Evolutionary conservation across 1,140 invertebrate species (phyloP).

Genomic region (Tribolium madens): DNA sequence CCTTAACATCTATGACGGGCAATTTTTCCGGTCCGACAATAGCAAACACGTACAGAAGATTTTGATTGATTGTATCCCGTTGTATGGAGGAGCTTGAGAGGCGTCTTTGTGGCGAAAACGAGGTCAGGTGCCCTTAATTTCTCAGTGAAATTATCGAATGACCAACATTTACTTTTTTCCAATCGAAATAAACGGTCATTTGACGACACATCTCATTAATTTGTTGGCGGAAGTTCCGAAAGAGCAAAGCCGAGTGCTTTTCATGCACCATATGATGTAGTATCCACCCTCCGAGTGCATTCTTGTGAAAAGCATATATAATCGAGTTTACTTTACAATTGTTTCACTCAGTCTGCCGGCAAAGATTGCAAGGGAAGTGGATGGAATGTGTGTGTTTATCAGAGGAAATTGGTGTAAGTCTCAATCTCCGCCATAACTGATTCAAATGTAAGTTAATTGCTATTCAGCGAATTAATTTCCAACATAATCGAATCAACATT

Average conservation of each 20-base stretch:
- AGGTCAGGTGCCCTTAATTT: slow-evolving; percentile 5
- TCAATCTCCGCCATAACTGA: neutral
- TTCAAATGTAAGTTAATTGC: slow-evolving; percentile 27
- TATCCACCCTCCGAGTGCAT: slow-evolving; percentile 38
- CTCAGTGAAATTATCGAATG: slow-evolving; percentile 1
- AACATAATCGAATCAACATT: neutral
- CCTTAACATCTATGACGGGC: neutral
- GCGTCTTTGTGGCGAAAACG: neutral
- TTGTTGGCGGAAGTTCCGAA: slow-evolving; percentile 37
- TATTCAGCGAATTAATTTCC: neutral
- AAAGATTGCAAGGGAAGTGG: slow-evolving; percentile 7
- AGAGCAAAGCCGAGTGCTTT: slow-evolving; percentile 41
- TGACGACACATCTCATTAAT: slow-evolving; percentile 31
- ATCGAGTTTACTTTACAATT: slow-evolving; percentile 33
- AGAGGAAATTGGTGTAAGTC: slow-evolving; percentile 1
- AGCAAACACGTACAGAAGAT: neutral
- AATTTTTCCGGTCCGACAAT: neutral
- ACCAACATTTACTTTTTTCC: slow-evolving; percentile 23
- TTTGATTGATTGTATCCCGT: neutral
- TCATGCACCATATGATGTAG: slow-evolving; percentile 45
- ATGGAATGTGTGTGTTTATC: slow-evolving; percentile 20
- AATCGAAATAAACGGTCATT: slow-evolving; percentile 6
- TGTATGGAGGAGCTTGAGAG: neutral
- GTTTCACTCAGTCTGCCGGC: neutral
- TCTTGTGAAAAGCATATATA: slow-evolving; percentile 39